These are phyloP conservation scores for Linnaemya tessellans DNA, from an alignment of 2,888 invertebrate species.

Conservation along the genomic window DNA sequence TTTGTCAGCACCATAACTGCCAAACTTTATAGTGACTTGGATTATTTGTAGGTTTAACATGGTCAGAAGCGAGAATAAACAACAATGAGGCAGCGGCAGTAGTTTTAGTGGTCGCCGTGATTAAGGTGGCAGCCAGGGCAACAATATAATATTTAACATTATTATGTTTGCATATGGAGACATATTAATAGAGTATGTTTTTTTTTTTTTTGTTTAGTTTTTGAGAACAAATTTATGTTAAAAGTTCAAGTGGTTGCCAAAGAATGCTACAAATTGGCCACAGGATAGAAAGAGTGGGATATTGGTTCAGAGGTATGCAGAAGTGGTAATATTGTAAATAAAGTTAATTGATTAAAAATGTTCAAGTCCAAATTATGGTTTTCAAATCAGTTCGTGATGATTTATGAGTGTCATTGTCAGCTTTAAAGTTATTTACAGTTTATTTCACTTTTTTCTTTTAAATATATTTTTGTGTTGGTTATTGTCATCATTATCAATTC, in stretches of 20 bases:
- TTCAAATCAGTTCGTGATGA: conserved; percentile 27
- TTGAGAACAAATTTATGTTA: conserved; percentile 33
- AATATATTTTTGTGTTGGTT: conserved; percentile 12
- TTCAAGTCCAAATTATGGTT: background rate
- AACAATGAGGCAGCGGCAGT: conserved; percentile 3
- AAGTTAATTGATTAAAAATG: background rate
- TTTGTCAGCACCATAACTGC: conserved; percentile 72
- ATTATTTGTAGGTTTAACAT: conserved; percentile 66
- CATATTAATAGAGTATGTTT: conserved; percentile 41
- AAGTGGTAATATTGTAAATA: background rate
- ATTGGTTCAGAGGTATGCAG: too few relatives aligned
- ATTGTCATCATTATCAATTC: conserved; percentile 67
- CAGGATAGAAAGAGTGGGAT: background rate
- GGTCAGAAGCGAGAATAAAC: conserved; percentile 33
- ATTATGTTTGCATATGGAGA: conserved; percentile 65
- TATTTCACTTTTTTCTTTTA: background rate
- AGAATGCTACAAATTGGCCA: background rate
- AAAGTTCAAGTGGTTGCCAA: conserved; percentile 12
- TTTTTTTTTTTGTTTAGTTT: background rate
- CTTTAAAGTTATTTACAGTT: conserved; percentile 40
- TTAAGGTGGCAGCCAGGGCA: background rate
- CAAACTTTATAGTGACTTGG: conserved; percentile 58
- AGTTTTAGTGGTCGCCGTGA: background rate
- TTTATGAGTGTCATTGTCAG: conserved; percentile 52
- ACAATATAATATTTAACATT: conserved; percentile 57